phyloP scores from a whole-genome alignment of 2,113 vertebrate genomes.

The Gracilinanus agilis region DNA sequence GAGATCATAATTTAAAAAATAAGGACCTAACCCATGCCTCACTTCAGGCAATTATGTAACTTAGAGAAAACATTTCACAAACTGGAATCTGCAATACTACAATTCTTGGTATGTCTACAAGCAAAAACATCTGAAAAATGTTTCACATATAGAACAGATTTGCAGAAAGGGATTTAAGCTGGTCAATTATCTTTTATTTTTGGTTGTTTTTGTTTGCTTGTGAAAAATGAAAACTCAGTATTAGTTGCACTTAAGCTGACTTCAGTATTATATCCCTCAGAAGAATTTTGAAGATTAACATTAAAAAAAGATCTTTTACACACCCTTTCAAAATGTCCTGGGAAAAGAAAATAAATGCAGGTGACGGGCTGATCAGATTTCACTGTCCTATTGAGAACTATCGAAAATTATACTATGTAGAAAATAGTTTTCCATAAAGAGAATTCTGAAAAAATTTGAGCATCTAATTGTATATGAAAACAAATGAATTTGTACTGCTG shows the following conservation, averaged over 20 bases:
- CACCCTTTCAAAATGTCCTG: conserved; percentile 80
- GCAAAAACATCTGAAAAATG: conserved; percentile 49
- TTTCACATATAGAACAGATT: conserved; percentile 16
- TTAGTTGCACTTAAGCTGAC: conserved; percentile 86
- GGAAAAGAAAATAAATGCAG: conserved; percentile 84
- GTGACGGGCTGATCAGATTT: conserved; percentile 83
- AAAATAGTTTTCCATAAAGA: conserved; percentile 79
- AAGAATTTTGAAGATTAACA: conserved; percentile 82
- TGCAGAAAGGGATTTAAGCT: conserved; percentile 58
- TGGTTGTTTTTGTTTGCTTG: conserved; percentile 59
- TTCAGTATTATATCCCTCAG: conserved; percentile 80
- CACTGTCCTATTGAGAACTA: conserved; percentile 72
- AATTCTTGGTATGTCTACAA: background rate
- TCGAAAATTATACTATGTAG: conserved; percentile 72
- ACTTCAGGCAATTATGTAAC: background rate
- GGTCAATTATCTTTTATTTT: conserved; percentile 44
- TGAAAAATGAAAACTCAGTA: conserved; percentile 80
- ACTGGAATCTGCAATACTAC: background rate
- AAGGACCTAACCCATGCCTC: background rate
- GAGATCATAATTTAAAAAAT: background rate
- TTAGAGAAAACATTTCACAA: conserved; percentile 30
- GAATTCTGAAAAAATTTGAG: conserved; percentile 81
- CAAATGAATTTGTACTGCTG: conserved; percentile 48
- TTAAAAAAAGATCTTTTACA: conserved; percentile 75
- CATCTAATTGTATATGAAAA: conserved; percentile 68